Evolutionary conservation across 1,140 invertebrate genomes (phyloP).

Genomic region (Lutraria rhynchaena): DNA sequence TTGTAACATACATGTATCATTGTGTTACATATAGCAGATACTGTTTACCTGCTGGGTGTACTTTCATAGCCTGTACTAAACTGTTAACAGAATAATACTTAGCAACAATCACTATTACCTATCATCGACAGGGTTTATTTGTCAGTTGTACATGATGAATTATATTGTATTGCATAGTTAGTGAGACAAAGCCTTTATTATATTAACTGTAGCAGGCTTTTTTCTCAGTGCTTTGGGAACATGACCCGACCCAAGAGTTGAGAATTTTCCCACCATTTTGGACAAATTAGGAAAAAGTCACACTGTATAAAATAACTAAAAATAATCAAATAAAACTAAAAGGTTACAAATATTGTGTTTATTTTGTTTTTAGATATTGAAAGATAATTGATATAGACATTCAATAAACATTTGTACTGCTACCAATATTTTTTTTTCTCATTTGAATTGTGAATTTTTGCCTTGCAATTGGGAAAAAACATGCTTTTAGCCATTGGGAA

Average conservation of each 20-base stretch:
- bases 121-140: background rate
- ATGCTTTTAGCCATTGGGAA: too few species aligned
- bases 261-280: too few species aligned
- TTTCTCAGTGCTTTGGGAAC: conserved; percentile 31
- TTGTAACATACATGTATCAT: background rate
- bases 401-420: conserved; percentile 2
- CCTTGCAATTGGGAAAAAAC: too few species aligned
- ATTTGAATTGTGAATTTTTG: too few species aligned
- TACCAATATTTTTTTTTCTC: background rate
- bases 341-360: too few species aligned
- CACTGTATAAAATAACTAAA: too few species aligned
- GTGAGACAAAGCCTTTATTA: background rate
- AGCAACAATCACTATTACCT: background rate
- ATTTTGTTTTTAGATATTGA: too few species aligned
- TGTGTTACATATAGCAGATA: background rate
- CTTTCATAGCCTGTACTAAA: background rate
- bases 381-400: too few species aligned
- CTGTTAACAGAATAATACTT: background rate
- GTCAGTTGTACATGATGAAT: background rate
- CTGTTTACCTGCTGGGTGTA: background rate
- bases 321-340: too few species aligned
- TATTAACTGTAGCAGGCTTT: background rate
- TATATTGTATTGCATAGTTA: background rate
- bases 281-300: too few species aligned
- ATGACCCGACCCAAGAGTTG: conserved; percentile 16